Evolutionary conservation across 2,888 invertebrate species (phyloP).

Genomic region (Agrochola circellaris): DNA sequence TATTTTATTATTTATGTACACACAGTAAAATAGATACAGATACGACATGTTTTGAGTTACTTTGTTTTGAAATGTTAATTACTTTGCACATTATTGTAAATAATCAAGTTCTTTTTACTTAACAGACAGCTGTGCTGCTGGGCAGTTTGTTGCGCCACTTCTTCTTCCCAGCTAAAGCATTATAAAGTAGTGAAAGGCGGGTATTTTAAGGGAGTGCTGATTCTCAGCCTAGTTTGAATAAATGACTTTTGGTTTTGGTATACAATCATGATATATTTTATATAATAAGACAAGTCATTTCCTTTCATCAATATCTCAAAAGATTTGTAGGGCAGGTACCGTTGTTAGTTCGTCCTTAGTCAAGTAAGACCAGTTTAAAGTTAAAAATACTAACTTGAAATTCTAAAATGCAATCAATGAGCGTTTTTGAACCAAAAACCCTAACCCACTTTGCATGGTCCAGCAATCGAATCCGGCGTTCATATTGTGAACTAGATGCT

Average conservation of each 20-base stretch:
- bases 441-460: neutral
- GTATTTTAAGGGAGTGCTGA: neutral
- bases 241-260: neutral
- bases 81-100: neutral
- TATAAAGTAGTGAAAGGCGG: too few species aligned
- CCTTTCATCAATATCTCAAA: neutral
- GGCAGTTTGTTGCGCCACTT: neutral
- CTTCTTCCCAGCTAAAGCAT: neutral
- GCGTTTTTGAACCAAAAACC: neutral
- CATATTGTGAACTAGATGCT: constrained; percentile 32
- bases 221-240: neutral
- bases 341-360: neutral
- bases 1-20: too few species aligned
- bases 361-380: too few species aligned
- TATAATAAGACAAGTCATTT: neutral
- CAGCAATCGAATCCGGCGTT: neutral
- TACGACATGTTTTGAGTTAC: too few species aligned
- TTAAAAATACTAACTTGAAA: neutral
- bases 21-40: too few species aligned
- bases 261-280: neutral
- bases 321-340: neutral
- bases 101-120: neutral
- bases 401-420: too few species aligned
- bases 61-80: neutral
- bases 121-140: neutral